Conservation (phyloP, 2,888 invertebrate species). For the Eueremaeus valkanovi region DNA sequence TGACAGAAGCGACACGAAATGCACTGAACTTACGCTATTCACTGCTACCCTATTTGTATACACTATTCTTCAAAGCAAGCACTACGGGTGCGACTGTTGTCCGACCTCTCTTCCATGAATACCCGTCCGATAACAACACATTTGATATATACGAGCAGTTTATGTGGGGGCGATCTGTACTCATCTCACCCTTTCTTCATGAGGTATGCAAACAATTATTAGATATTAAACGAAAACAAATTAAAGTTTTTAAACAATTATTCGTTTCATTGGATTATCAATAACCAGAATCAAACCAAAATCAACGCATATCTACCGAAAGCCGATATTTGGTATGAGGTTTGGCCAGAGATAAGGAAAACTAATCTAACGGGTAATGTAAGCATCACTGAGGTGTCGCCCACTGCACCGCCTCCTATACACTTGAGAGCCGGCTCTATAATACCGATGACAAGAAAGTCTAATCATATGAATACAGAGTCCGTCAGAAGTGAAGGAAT, state of each 20-base stretch:
- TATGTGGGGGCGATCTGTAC: constrained; percentile 67
- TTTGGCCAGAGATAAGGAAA: background rate
- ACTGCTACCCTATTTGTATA: constrained; percentile 73
- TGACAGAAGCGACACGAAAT: constrained; percentile 62
- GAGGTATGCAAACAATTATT: background rate
- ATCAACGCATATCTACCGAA: constrained; percentile 61
- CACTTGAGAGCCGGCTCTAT: constrained; percentile 33
- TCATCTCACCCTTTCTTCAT: constrained; percentile 67
- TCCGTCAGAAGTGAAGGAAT: background rate
- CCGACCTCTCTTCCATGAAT: constrained; percentile 62
- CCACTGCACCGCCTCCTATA: constrained; percentile 2
- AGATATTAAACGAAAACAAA: background rate
- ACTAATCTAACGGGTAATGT: background rate
- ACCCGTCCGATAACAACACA: constrained; percentile 60
- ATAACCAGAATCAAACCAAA: constrained; percentile 41
- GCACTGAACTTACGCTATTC: constrained; percentile 66
- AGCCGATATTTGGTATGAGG: constrained; percentile 64
- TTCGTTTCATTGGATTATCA: background rate
- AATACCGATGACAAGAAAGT: background rate
- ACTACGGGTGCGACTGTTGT: constrained; percentile 68
- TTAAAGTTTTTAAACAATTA: background rate
- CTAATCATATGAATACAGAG: background rate
- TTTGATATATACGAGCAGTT: constrained; percentile 70
- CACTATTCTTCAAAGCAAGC: constrained; percentile 70
- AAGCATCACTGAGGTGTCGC: background rate